Conservation (phyloP, 1,140 invertebrate species). For the Drosophila dunni region DNA sequence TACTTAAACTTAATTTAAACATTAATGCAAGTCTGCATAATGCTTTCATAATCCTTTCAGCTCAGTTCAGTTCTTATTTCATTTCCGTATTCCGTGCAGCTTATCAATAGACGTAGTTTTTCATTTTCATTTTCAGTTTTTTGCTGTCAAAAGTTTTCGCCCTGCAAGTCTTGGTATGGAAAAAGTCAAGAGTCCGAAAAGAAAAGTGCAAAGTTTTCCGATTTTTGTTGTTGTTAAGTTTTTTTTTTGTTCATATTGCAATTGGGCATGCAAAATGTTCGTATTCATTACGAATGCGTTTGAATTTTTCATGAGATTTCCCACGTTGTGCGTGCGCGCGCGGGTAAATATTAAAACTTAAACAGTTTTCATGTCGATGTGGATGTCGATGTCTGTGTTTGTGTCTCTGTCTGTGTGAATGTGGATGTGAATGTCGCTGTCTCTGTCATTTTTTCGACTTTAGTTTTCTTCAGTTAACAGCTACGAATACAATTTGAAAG, state of each 20-base stretch:
- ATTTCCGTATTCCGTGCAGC: constrained; percentile 48
- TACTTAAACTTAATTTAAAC: background rate
- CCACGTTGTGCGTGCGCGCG: constrained; percentile 78
- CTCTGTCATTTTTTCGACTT: constrained; percentile 36
- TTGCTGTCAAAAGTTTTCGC: constrained; percentile 11
- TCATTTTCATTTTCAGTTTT: constrained; percentile 12
- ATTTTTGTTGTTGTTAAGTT: too few relatives aligned
- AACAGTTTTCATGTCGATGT: constrained; percentile 60
- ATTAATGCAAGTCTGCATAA: constrained; percentile 2
- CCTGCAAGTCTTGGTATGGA: constrained; percentile 27
- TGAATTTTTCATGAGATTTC: constrained; percentile 68
- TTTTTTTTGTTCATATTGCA: constrained; percentile 30
- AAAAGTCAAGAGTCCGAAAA: constrained; percentile 18
- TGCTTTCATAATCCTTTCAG: constrained; percentile 6
- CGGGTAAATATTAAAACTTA: constrained; percentile 73
- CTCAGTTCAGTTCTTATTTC: constrained; percentile 27
- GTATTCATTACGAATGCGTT: constrained; percentile 45
- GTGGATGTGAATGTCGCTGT: constrained; percentile 28
- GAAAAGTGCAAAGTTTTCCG: constrained; percentile 29
- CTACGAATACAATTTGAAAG: constrained; percentile 76
- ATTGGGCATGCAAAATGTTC: constrained; percentile 50
- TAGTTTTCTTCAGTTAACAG: constrained; percentile 67
- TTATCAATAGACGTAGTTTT: constrained; percentile 26
- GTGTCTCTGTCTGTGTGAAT: constrained; percentile 29
- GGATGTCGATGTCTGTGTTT: constrained; percentile 14